Percentiles rank a stretch among this genome's conserved stretches.
phyloP scores from a whole-genome alignment of 2,797 vertebrate species.

The Gymnopithys bicolor region DNA sequence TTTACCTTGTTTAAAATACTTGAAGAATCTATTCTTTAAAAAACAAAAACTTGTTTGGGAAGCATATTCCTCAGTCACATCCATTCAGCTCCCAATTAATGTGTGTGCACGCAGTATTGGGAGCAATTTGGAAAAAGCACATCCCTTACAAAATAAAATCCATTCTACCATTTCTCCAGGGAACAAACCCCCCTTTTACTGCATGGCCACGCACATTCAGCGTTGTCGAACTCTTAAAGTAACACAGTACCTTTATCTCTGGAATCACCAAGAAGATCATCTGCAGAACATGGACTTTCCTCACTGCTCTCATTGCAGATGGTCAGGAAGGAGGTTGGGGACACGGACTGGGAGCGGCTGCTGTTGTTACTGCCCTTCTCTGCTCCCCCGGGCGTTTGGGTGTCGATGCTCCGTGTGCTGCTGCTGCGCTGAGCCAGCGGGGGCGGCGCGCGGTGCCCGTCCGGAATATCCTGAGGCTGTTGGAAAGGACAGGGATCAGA shows the following conservation, averaged over 20 bases:
- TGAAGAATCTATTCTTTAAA: background rate
- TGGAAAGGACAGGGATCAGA: background rate
- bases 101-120: background rate
- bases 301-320: conserved; percentile 88
- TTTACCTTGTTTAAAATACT: background rate
- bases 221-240: rapidly evolving
- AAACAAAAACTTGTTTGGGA: background rate
- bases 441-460: conserved; percentile 87
- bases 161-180: background rate
- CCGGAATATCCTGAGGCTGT: conserved; percentile 96
- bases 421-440: conserved; percentile 89
- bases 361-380: conserved; percentile 93
- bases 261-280: conserved; percentile 82
- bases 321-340: conserved; percentile 91
- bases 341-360: conserved; percentile 95
- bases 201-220: rapidly evolving
- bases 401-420: conserved; percentile 96
- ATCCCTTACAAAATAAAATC: background rate
- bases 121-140: background rate
- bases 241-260: conserved; percentile 88
- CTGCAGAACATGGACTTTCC: conserved; percentile 88
- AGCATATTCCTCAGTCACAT: background rate
- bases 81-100: background rate
- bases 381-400: conserved; percentile 92
- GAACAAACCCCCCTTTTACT: background rate